These are phyloP conservation scores for Helicorthomorpha holstii DNA, from an alignment of 1,140 invertebrate species.

Conservation along the genomic window DNA sequence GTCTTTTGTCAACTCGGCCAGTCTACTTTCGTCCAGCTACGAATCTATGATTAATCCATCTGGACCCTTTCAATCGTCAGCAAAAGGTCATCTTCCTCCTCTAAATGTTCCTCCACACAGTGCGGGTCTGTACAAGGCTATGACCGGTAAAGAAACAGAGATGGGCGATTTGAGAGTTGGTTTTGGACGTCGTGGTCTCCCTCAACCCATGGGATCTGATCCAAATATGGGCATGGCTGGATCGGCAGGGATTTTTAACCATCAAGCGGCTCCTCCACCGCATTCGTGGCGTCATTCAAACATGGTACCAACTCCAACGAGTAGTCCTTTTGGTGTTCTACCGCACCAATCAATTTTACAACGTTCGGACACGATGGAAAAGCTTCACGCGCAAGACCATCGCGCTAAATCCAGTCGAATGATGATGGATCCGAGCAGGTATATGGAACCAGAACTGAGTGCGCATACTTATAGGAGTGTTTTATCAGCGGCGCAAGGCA, in stretches of 20 bases:
- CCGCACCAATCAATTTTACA: conserved; percentile 13
- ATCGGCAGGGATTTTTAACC: conserved; percentile 6
- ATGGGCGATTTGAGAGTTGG: conserved; percentile 12
- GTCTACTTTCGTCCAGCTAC: conserved; percentile 10
- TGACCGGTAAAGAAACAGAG: conserved; percentile 12
- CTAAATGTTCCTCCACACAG: conserved; percentile 10
- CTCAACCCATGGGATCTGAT: conserved; percentile 6
- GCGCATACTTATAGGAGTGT: conserved; percentile 8
- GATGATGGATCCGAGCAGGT: conserved; percentile 5
- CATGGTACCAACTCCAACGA: conserved; percentile 10
- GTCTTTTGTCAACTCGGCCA: conserved; percentile 11
- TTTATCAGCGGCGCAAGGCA: conserved; percentile 4
- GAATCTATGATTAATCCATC: conserved; percentile 12
- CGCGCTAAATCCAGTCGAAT: conserved; percentile 6
- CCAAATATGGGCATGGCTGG: background rate
- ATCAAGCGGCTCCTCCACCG: conserved; percentile 7
- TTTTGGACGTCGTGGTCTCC: conserved; percentile 9
- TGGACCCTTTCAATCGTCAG: conserved; percentile 9
- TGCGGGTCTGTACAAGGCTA: conserved; percentile 9
- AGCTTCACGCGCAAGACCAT: conserved; percentile 8
- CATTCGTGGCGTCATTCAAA: conserved; percentile 11
- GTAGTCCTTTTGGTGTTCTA: conserved; percentile 14
- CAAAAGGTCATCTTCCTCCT: conserved; percentile 10
- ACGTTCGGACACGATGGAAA: conserved; percentile 10
- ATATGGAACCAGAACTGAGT: conserved; percentile 11